phyloP scores from a whole-genome alignment of 2,113 vertebrate genomes.

The Sclerurus mexicanus region DNA sequence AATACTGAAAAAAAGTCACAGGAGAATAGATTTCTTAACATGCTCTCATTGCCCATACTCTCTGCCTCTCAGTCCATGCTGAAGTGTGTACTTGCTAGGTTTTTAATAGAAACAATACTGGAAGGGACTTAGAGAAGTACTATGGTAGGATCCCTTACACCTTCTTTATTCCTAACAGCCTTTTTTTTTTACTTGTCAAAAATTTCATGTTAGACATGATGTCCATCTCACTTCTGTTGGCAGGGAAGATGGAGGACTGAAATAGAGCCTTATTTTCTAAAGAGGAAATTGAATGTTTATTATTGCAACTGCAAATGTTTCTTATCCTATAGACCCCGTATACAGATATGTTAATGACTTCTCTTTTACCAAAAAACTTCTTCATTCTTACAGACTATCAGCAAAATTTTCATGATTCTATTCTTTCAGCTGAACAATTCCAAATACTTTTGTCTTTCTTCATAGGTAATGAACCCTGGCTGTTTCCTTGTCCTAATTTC shows the following conservation, averaged over 20 bases:
- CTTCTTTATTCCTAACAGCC: neutral
- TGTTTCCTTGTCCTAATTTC: neutral
- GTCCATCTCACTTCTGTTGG: neutral
- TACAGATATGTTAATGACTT: neutral
- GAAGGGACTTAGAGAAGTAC: neutral
- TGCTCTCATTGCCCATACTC: neutral
- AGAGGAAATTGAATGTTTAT: neutral
- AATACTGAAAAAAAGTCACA: neutral
- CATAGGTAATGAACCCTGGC: neutral
- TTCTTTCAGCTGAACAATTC: neutral
- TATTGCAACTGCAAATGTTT: neutral
- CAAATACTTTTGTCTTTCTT: neutral
- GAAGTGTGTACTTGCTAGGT: neutral
- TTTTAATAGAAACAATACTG: neutral
- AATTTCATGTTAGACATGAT: neutral
- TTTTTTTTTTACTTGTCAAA: neutral
- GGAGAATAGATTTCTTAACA: rapidly evolving
- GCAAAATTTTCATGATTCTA: neutral
- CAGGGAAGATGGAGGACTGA: neutral
- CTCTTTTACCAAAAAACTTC: neutral
- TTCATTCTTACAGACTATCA: rapidly evolving
- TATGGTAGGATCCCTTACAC: rapidly evolving
- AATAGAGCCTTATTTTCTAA: neutral
- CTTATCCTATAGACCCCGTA: neutral
- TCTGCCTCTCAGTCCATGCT: rapidly evolving